Conservation (phyloP, 2,888 invertebrate species). For the Mayetiola destructor region DNA sequence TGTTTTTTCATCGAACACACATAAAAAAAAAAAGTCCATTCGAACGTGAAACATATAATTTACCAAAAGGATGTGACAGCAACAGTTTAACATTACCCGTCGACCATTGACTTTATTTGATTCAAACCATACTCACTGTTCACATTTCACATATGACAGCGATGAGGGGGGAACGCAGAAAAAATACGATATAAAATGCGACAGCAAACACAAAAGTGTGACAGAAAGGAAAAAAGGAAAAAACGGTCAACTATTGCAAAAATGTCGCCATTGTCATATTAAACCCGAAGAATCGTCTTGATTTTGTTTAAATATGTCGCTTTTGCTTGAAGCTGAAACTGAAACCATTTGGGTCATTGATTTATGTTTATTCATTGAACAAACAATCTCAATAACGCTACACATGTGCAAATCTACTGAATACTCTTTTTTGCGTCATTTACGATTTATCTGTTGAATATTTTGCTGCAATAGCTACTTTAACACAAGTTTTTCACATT, state of each 20-base stretch:
- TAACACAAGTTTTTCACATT: neutral
- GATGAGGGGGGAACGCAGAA: too few species aligned
- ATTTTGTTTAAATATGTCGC: conserved; percentile 6
- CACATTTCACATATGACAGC: too few species aligned
- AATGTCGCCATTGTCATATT: conserved; percentile 5
- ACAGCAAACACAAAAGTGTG: too few species aligned
- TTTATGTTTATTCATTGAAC: conserved; percentile 4
- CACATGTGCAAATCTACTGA: neutral
- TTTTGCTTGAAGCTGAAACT: too few species aligned
- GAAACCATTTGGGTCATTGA: conserved; percentile 8
- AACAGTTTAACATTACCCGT: too few species aligned
- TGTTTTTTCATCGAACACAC: neutral
- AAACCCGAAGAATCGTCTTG: neutral
- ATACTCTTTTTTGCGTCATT: conserved; percentile 4
- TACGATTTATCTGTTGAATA: conserved; percentile 10
- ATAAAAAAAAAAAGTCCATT: neutral
- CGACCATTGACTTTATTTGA: too few species aligned
- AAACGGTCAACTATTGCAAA: too few species aligned
- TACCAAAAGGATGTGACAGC: too few species aligned
- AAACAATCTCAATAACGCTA: neutral
- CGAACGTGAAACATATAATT: neutral
- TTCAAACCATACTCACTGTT: too few species aligned
- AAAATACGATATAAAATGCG: too few species aligned
- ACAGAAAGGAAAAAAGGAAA: too few species aligned
- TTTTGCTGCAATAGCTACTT: conserved; percentile 11